These are phyloP conservation scores for Maccullochella peelii DNA, from an alignment of 2,113 vertebrate genomes.

Conservation along the genomic window DNA sequence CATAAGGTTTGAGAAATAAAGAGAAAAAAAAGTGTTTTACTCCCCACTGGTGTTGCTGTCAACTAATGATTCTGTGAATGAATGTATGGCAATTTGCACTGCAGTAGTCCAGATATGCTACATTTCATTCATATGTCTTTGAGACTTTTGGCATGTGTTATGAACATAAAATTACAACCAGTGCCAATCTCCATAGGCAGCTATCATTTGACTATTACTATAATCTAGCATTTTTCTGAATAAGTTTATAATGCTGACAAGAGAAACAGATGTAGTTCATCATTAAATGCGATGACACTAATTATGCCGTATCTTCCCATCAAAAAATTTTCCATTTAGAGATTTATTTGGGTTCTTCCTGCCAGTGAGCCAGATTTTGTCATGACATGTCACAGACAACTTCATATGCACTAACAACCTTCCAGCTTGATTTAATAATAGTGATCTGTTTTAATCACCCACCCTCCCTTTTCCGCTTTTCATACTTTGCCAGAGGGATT, in stretches of 20 bases:
- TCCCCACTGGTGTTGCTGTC: constrained; percentile 68
- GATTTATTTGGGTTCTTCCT: constrained; percentile 63
- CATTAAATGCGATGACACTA: constrained; percentile 65
- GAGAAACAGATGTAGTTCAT: constrained; percentile 62
- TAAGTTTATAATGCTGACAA: constrained; percentile 41
- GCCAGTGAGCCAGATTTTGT: constrained; percentile 60
- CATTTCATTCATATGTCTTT: constrained; percentile 34
- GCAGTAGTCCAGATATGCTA: constrained; percentile 28
- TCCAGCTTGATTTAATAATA: constrained; percentile 89
- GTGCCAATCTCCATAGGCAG: constrained; percentile 36
- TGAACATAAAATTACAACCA: constrained; percentile 39
- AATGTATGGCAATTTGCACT: constrained; percentile 53
- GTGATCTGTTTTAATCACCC: constrained; percentile 86
- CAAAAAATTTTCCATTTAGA: constrained; percentile 54
- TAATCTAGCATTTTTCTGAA: constrained; percentile 32
- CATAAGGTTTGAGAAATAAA: constrained; percentile 47
- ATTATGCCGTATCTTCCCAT: constrained; percentile 45
- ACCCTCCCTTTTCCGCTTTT: constrained; percentile 90
- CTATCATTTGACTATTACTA: constrained; percentile 31
- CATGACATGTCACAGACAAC: constrained; percentile 74
- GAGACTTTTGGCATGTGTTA: constrained; percentile 23
- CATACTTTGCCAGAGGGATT: constrained; percentile 90
- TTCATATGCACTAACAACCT: constrained; percentile 86
- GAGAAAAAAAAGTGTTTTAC: constrained; percentile 39
- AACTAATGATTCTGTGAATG: constrained; percentile 83